Percentiles rank a stretch among this genome's conserved stretches.
Evolutionary conservation across 2,888 invertebrate genomes (phyloP).

Genomic region (Carcina quercana): DNA sequence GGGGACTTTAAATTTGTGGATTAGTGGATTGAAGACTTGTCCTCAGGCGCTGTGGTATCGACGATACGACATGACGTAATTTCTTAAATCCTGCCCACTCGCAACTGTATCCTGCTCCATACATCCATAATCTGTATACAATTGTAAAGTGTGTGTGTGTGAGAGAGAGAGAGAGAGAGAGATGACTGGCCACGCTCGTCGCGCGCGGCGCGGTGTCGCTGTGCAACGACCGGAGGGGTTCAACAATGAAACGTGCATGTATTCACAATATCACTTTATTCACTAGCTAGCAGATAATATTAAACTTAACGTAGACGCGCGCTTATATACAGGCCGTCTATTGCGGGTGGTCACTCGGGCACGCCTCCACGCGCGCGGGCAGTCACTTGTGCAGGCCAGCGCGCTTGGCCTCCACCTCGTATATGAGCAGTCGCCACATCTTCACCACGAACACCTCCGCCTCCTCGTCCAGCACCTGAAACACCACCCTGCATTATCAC

Average conservation of each 20-base stretch:
- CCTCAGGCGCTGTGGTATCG: too few species aligned
- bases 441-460: conserved; percentile 99
- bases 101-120: neutral
- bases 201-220: neutral
- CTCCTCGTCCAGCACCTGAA: conserved; percentile 98
- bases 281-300: conserved; percentile 19
- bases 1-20: too few species aligned
- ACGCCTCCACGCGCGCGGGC: conserved; percentile 4
- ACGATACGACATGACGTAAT: too few species aligned
- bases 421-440: conserved; percentile 99
- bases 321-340: conserved; percentile 11
- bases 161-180: neutral
- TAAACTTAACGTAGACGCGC: conserved; percentile 16
- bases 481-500: too few species aligned
- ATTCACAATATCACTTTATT: conserved; percentile 3
- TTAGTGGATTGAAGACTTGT: too few species aligned
- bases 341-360: conserved; percentile 3
- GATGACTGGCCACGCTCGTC: neutral
- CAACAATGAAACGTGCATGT: neutral
- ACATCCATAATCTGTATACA: too few species aligned
- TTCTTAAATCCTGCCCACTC: neutral
- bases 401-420: conserved; percentile 99
- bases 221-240: neutral
- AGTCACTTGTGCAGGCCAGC: conserved; percentile 78
- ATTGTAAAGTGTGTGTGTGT: neutral